Conservation (phyloP, 64 coral and sea anemone species). For the Montipora sp. region DNA sequence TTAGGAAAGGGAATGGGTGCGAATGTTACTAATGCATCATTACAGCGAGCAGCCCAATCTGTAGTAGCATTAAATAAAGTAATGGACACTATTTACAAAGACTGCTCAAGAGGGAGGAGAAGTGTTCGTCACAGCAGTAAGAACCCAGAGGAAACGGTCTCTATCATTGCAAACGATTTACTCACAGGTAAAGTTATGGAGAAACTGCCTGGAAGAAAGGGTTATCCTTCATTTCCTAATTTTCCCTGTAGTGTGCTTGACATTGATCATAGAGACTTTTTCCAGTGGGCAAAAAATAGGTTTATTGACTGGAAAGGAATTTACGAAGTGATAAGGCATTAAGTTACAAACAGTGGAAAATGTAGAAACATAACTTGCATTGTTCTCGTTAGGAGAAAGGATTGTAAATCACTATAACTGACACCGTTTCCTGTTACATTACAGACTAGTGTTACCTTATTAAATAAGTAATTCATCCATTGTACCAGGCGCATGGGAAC, state of each 20-base stretch:
- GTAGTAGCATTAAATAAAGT: conserved; percentile 35
- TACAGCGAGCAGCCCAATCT: conserved; percentile 43
- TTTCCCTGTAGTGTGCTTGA: conserved; percentile 10
- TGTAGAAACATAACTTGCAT: neutral
- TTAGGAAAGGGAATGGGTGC: conserved; percentile 28
- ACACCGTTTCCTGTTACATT: neutral
- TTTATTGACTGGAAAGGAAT: neutral
- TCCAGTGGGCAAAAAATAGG: conserved; percentile 19
- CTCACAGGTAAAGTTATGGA: conserved; percentile 18
- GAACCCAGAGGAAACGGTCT: conserved; percentile 28
- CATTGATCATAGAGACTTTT: conserved; percentile 44
- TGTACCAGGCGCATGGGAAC: too few species aligned
- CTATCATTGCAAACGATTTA: conserved; percentile 42
- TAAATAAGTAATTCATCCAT: too few species aligned
- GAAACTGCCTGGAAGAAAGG: neutral
- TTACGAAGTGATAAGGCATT: neutral
- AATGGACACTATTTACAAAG: conserved; percentile 40
- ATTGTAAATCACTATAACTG: neutral
- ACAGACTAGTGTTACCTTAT: too few species aligned
- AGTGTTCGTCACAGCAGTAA: conserved; percentile 42
- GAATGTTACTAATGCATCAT: conserved; percentile 38
- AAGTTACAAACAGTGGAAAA: neutral
- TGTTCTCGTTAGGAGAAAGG: neutral
- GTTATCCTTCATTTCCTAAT: conserved; percentile 46
- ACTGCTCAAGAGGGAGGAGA: conserved; percentile 23